Evolutionary conservation across 2,797 vertebrate genomes (phyloP).

Genomic region (Chaetophractus vellerosus): DNA sequence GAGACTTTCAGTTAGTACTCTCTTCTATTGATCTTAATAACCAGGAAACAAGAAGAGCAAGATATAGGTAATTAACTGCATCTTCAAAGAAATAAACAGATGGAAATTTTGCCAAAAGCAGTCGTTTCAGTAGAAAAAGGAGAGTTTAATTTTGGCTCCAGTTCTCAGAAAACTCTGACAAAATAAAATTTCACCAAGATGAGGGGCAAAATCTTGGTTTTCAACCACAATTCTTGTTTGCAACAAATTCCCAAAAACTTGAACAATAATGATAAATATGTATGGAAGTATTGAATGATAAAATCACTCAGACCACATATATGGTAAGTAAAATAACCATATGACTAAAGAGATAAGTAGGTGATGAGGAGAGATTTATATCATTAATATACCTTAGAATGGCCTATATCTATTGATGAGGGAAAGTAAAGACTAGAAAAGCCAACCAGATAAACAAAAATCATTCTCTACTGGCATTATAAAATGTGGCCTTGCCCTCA

Average conservation of each 20-base stretch:
- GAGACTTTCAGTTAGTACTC: not conserved
- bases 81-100: not conserved
- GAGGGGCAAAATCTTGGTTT: not conserved
- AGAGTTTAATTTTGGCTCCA: not conserved
- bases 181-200: not conserved
- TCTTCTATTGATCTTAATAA: not conserved
- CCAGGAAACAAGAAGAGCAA: not conserved
- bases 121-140: not conserved
- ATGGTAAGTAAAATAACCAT: not conserved
- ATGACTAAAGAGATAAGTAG: not conserved
- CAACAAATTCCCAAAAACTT: not conserved
- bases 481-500: not conserved
- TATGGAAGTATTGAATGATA: not conserved
- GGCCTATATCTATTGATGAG: not conserved
- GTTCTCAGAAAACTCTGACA: slow-evolving; percentile 19
- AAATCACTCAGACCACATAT: not conserved
- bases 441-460: not conserved
- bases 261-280: not conserved
- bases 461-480: not conserved
- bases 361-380: not conserved
- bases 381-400: not conserved
- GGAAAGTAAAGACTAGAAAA: not conserved
- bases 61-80: not conserved
- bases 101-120: not conserved
- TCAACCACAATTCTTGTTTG: not conserved